Evolutionary conservation across 2,888 invertebrate genomes (phyloP).

Genomic region (Silvanus unidentatus): DNA sequence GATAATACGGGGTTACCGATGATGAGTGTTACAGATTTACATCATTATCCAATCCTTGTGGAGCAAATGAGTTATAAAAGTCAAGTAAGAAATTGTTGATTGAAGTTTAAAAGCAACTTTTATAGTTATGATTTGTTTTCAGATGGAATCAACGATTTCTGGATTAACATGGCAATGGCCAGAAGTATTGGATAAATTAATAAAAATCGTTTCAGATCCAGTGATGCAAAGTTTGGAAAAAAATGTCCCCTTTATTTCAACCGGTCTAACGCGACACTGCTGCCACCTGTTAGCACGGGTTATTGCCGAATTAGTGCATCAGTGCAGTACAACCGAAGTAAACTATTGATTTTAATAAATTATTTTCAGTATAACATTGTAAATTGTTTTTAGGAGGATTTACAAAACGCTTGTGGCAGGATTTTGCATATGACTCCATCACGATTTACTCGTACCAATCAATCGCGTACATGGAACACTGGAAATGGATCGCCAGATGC

Average conservation of each 20-base stretch:
- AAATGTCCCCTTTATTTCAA: slow-evolving; percentile 36
- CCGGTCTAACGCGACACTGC: slow-evolving; percentile 50
- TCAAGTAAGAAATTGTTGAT: slow-evolving; percentile 37
- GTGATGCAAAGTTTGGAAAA: slow-evolving; percentile 55
- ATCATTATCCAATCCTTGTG: slow-evolving; percentile 70
- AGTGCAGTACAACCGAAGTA: slow-evolving; percentile 70
- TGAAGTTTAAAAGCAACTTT: not conserved
- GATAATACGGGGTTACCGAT: slow-evolving; percentile 64
- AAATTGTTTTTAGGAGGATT: slow-evolving; percentile 52
- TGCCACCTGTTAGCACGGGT: slow-evolving; percentile 76
- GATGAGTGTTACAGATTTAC: slow-evolving; percentile 61
- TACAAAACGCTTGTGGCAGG: slow-evolving; percentile 66
- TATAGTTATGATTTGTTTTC: slow-evolving; percentile 14
- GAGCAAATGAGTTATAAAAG: slow-evolving; percentile 72
- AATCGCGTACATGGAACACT: slow-evolving; percentile 91
- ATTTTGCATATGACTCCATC: slow-evolving; percentile 81
- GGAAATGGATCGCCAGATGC: slow-evolving; percentile 96
- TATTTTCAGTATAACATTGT: slow-evolving; percentile 5
- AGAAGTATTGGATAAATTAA: slow-evolving; percentile 75
- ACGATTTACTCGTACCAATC: slow-evolving; percentile 84
- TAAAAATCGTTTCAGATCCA: slow-evolving; percentile 77
- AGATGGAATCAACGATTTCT: slow-evolving; percentile 43
- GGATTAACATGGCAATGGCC: slow-evolving; percentile 42
- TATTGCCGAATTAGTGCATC: slow-evolving; percentile 80
- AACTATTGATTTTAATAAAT: slow-evolving; percentile 27